These are phyloP conservation scores for Machaerirhynchus nigripectus DNA, from an alignment of 2,113 vertebrate species.

Conservation along the genomic window DNA sequence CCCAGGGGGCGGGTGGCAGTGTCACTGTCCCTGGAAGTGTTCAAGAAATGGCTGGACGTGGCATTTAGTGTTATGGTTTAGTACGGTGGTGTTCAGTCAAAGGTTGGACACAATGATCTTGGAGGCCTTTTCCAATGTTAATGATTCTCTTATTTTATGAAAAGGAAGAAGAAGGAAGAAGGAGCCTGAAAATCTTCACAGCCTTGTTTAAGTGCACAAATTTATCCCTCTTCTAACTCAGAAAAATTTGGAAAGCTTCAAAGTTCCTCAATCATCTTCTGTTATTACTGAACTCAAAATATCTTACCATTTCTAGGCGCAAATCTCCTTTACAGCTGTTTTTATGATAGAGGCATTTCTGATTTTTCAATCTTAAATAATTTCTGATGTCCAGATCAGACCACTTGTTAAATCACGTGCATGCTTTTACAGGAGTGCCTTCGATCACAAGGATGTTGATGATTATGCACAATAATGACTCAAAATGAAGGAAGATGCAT, in stretches of 20 bases:
- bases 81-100: not conserved
- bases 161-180: not conserved
- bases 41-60: not conserved
- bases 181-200: not conserved
- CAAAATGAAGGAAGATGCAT: slow-evolving; percentile 38
- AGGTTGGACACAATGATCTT: not conserved
- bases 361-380: not conserved
- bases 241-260: not conserved
- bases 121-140: not conserved
- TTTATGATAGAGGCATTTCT: not conserved
- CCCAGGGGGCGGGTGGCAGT: not conserved
- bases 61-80: not conserved
- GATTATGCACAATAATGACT: slow-evolving; percentile 41
- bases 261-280: not conserved
- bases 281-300: not conserved
- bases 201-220: not conserved
- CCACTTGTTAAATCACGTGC: slow-evolving; percentile 15
- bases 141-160: not conserved
- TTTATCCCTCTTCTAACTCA: not conserved
- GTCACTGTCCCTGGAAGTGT: not conserved
- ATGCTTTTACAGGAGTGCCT: slow-evolving; percentile 38
- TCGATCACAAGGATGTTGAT: slow-evolving; percentile 36
- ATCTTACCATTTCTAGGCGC: not conserved
- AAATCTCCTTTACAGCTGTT: not conserved
- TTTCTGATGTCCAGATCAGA: slow-evolving; percentile 1